Base-by-base conservation (phyloP, 2,888 invertebrate genomes). In the Parnassius mnemosyne region DNA sequence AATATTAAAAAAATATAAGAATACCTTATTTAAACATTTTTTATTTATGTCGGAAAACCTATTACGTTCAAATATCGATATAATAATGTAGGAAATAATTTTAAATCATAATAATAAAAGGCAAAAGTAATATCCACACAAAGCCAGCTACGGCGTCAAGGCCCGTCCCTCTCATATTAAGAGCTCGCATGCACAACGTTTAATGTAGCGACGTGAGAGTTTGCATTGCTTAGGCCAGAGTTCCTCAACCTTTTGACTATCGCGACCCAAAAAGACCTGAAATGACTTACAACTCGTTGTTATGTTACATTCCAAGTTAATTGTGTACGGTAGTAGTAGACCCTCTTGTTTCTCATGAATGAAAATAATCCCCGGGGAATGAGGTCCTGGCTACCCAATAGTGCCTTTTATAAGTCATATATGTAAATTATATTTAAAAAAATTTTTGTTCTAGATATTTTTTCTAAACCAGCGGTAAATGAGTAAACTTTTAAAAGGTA, bases 151-250 rank as follows among this genome's bases (percentile, higher is more conserved):
- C 25, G 12, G 9, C 34, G 25, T 2, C 46, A 12, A 47, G 46
- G 10, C 60, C 56, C 53, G 1, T 20, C 54, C 46, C 34, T 42
- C 49, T 10, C 41, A 25, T 53, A 47, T 54, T 55, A 60, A 54
- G 50, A 47, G 55, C 50, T 51, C 16, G 20, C 58, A 20, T 50
- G 43, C 49, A 54, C 44, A 42, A 16, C 51, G 56, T 46, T 56
- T 44, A 54, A 50, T 60, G 55, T 50, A 20, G 60, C 54, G 55
- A 60, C 42, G 47, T 41, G 20, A 20, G 42, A 43, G 54, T 60
- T 61, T 52, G 55, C 46, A 52, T 57, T 57, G 11, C 50, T 51
- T 16, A 42, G 20, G 13, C 20, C 57, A 57, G 7, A 12, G 42
- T 7, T 51, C 42, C 50, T 55, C 56, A 51, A 56, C 41, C 55